Percentiles rank a stretch among this genome's conserved stretches.
Evolutionary conservation across 2,888 invertebrate genomes (phyloP).

Genomic region (Caenorhabditis sp.): DNA sequence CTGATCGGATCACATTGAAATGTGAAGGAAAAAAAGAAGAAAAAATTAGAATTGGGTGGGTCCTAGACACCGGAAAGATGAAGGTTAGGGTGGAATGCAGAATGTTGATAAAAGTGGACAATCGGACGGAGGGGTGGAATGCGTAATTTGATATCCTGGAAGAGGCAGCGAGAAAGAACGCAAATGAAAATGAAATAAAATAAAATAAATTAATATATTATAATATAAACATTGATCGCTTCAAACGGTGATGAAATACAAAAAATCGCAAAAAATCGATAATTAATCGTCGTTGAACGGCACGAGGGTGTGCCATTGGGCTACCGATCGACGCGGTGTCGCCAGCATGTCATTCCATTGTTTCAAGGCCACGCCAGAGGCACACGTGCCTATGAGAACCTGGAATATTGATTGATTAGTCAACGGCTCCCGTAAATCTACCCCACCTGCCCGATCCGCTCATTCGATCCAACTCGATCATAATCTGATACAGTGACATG

Average conservation of each 20-base stretch:
- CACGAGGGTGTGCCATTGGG: slow-evolving; percentile 99
- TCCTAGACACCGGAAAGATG: slow-evolving; percentile 37
- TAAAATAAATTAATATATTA: too few species aligned
- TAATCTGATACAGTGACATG: slow-evolving; percentile 99
- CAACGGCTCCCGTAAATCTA: too few species aligned
- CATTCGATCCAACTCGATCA: slow-evolving; percentile 99
- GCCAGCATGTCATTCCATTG: slow-evolving; percentile 99
- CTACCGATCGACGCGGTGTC: slow-evolving; percentile 97
- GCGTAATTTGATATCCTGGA: too few species aligned
- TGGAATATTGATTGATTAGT: slow-evolving; percentile 25
- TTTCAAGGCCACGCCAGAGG: slow-evolving; percentile 87
- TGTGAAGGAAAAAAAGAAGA: too few species aligned
- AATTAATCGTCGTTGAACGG: slow-evolving; percentile 90
- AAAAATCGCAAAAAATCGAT: too few species aligned
- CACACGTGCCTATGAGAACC: slow-evolving; percentile 96
- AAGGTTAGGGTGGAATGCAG: not conserved
- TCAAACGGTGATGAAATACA: too few species aligned
- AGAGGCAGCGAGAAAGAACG: too few species aligned
- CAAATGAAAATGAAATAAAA: too few species aligned
- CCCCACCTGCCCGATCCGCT: slow-evolving; percentile 96
- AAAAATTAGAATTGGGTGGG: not conserved
- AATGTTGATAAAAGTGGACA: not conserved
- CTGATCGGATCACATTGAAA: slow-evolving; percentile 16
- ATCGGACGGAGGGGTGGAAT: not conserved
- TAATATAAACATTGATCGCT: too few species aligned